These are phyloP conservation scores for Seira musarum DNA, from an alignment of 2,888 invertebrate species.

Conservation along the genomic window DNA sequence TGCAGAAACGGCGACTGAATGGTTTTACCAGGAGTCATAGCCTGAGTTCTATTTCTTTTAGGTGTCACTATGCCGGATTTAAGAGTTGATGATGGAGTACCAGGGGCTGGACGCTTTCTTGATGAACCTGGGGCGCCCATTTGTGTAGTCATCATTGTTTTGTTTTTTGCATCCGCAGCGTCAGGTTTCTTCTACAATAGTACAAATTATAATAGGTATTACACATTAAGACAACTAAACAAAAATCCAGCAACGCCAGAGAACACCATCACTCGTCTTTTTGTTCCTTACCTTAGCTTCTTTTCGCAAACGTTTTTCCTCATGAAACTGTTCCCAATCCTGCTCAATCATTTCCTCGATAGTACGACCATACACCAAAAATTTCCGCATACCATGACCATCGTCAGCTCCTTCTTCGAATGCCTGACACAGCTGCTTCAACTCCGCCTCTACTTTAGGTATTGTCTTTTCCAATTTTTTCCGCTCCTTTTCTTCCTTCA, in stretches of 20 bases:
- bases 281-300: conserved; percentile 44
- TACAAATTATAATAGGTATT: conserved; percentile 1
- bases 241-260: too few relatives aligned
- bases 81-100: conserved; percentile 44
- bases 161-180: conserved; percentile 4
- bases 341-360: conserved; percentile 51
- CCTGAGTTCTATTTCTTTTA: conserved; percentile 29
- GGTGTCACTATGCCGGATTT: conserved; percentile 30
- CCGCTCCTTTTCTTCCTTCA: conserved; percentile 90
- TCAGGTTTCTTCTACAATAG: conserved; percentile 38
- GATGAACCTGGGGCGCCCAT: conserved; percentile 18
- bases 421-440: conserved; percentile 76
- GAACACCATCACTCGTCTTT: too few relatives aligned
- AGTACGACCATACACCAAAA: conserved; percentile 49
- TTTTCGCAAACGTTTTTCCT: conserved; percentile 57
- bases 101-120: conserved; percentile 44
- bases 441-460: conserved; percentile 82
- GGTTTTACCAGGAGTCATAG: conserved; percentile 46
- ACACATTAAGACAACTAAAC: too few relatives aligned
- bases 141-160: conserved; percentile 52
- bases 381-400: conserved; percentile 43
- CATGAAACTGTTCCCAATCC: conserved; percentile 59
- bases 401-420: conserved; percentile 76
- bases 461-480: conserved; percentile 80
- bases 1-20: conserved; percentile 31